These are phyloP conservation scores for Ivindomyrus marchei DNA, from an alignment of 2,113 vertebrate species.

Conservation along the genomic window DNA sequence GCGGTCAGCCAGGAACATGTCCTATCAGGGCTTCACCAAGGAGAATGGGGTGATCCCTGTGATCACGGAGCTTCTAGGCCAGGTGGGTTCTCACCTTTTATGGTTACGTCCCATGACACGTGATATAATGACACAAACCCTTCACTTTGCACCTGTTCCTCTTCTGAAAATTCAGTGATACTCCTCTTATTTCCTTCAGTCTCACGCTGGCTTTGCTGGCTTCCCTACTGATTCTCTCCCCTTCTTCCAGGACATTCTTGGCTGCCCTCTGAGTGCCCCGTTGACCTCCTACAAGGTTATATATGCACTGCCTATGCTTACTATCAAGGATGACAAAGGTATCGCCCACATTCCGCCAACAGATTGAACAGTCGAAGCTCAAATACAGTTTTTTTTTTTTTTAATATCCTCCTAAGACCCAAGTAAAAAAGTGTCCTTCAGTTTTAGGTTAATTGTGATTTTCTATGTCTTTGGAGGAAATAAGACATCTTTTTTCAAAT, in stretches of 20 bases:
- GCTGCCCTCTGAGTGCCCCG: constrained; percentile 77
- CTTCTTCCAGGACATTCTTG: constrained; percentile 76
- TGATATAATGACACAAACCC: not conserved
- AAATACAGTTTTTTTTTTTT: not conserved
- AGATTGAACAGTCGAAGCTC: not conserved
- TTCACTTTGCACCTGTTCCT: not conserved
- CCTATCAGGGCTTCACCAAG: constrained; percentile 88
- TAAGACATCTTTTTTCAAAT: too few species aligned
- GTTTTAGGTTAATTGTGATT: too few species aligned
- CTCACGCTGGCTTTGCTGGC: too few species aligned
- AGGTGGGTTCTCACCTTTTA: constrained; percentile 57
- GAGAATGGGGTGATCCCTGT: constrained; percentile 79
- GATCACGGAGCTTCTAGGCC: constrained; percentile 84
- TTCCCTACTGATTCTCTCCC: not conserved
- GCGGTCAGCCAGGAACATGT: constrained; percentile 89
- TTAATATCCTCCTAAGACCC: not conserved
- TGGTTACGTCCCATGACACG: not conserved
- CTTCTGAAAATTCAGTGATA: not conserved
- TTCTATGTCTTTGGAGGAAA: too few species aligned
- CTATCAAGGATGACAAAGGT: constrained; percentile 99
- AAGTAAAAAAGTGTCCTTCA: too few species aligned
- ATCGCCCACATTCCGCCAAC: constrained; percentile 17
- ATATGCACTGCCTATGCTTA: constrained; percentile 91
- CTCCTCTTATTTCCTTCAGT: not conserved
- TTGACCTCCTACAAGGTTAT: constrained; percentile 78